Evolutionary conservation across 1,140 invertebrate genomes (phyloP), one percentile per base, ranked within the genome.

Genomic region (Heliconius hewitsoni): DNA sequence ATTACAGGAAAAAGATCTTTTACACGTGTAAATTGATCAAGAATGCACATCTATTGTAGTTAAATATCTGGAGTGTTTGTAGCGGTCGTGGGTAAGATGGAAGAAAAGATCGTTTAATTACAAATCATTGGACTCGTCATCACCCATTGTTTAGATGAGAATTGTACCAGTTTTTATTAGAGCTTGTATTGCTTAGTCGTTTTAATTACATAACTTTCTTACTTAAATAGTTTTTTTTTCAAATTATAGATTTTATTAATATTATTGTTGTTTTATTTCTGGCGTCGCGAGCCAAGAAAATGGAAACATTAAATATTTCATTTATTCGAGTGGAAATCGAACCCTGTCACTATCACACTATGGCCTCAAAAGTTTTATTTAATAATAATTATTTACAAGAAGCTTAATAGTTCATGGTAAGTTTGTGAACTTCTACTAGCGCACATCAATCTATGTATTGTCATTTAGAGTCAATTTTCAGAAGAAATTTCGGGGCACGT

Each of bases 401-500:
- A 71, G 8, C 11, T 18, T 27, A 34, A 30, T 30, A 18, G 27
- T 71, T 27, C 18, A 27, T 19, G 18, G 4, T 52, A 52, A 52
- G 18, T 19, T 52, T 52, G 50, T 5, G 11, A 57, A 23, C 9
- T 23, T 23, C 23, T 30, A 66, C 19, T 66, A 66, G 57, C 57
- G 9, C 9, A 55, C 74, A 83, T 81, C 74, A 74, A 79, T 74
- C n/a, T 1, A 66, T 66, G 78, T 78, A 82, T 78, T 83, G 77
- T 79, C 77, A 83, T 84, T 81, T 84, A 78, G 80, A 79, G 71
- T 77, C 81, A 75, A 83, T 66, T 66, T 80, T 83, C 79, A 79
- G 81, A 81, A 80, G 82, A 81, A 80, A 76, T 55, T 82, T 84
- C 81, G 84, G 23, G 83, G 82, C 80, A 80, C 85, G 91, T 82